A percentile compares a stretch with the other conserved stretches of the same genome.
Conservation (phyloP, 2,888 invertebrate species). For the Gerris lacustris region DNA sequence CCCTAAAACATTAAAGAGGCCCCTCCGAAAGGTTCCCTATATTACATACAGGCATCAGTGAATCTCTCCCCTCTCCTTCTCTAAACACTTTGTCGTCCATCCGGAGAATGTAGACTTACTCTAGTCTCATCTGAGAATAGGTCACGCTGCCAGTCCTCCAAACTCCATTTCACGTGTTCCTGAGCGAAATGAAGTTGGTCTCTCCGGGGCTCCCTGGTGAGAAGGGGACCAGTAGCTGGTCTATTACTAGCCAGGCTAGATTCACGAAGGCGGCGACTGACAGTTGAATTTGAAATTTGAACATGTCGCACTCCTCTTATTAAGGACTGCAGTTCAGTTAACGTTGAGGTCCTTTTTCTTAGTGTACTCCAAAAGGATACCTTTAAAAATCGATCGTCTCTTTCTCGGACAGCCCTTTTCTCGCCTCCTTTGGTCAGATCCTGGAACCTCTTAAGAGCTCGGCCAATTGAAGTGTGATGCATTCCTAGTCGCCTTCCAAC, state of each 20-base stretch:
- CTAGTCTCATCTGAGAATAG: conserved; percentile 11
- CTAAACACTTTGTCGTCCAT: too few species aligned
- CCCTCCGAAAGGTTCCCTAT: too few species aligned
- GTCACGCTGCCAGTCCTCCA: conserved; percentile 1
- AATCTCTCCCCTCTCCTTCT: too few species aligned
- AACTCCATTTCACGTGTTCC: conserved; percentile 11
- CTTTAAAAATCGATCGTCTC: conserved; percentile 12
- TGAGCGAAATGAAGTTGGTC: conserved; percentile 1
- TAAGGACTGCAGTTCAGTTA: conserved; percentile 11
- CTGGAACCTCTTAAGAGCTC: too few species aligned
- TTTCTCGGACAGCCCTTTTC: conserved; percentile 7
- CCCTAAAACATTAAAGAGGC: too few species aligned
- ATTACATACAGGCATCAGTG: too few species aligned
- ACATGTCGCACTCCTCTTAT: conserved; percentile 12
- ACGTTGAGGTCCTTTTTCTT: conserved; percentile 13
- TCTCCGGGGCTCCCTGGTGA: conserved; percentile 12
- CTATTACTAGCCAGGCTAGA: conserved; percentile 10
- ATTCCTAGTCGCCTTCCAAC: too few species aligned
- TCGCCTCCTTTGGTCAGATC: conserved; percentile 7
- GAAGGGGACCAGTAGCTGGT: conserved; percentile 15
- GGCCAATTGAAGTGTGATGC: too few species aligned
- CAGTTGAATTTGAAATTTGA: too few species aligned
- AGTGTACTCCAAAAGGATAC: conserved; percentile 7
- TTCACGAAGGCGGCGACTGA: too few species aligned
- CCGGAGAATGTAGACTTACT: conserved; percentile 11